Evolutionary conservation across 2,888 invertebrate species (phyloP).

Genomic region (Aquatica leii): DNA sequence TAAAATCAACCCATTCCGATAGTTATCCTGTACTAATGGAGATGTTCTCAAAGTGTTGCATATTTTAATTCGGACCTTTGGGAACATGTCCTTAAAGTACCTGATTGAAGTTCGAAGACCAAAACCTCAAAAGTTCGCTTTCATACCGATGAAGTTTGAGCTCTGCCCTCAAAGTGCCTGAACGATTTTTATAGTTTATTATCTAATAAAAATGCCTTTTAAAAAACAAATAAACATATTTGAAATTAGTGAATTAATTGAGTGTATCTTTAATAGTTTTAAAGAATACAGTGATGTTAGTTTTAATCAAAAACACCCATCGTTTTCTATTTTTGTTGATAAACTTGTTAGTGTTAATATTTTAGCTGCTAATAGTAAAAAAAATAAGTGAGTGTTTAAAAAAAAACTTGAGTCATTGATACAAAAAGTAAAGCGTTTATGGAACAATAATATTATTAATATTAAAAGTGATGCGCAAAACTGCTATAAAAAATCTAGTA

Average conservation of each 20-base stretch:
- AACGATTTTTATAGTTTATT: no score
- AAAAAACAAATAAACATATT: neutral
- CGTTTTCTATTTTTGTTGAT: neutral
- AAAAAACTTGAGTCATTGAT: neutral
- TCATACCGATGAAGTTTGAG: no score
- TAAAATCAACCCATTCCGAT: no score
- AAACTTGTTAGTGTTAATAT: neutral
- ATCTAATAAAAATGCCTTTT: constrained; percentile 1
- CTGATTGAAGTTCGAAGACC: no score
- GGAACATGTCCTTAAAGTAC: no score
- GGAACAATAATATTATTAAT: neutral
- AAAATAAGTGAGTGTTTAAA: neutral
- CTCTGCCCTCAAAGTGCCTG: no score
- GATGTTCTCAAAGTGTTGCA: no score
- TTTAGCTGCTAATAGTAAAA: neutral
- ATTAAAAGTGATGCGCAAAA: neutral
- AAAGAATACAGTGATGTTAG: neutral
- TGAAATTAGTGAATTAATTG: neutral
- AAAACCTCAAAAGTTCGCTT: no score
- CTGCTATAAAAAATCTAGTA: neutral
- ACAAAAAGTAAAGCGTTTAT: neutral
- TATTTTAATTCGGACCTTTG: no score
- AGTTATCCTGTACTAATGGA: no score
- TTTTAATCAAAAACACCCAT: neutral
- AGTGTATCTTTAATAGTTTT: neutral